Base-by-base conservation (phyloP, 2,888 invertebrate species). In the Tetragonula carbonaria region DNA sequence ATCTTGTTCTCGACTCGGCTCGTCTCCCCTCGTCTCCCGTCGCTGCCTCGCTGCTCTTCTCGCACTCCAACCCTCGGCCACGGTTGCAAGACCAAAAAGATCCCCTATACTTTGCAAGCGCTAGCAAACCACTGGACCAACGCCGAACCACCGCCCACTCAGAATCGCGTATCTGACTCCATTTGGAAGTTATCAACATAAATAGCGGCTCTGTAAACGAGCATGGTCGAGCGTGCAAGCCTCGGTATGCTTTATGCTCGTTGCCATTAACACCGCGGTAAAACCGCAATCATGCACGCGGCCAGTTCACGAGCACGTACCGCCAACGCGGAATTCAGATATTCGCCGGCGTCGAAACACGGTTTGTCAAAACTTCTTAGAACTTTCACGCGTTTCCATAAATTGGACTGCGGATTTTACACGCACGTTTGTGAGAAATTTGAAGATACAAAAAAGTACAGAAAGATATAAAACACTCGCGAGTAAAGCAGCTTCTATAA, bases 1-100 rank as follows among this genome's bases (percentile, higher is more conserved):
- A 94, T 94, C 94, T 94, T 94, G 93, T 94, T 94, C 93, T 93
- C 92, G 91, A 92, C 91, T 92, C 90, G 91, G 89, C 92, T 91
- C 87, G 89, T 85, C 86, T 72, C 85, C 74, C 80, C 33, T 33
- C 33, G 33, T 45, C 45, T 78, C 63, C 67, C 75, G 45, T 50
- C 81, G 72, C 57, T 66, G 70, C 78, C 80, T 51, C 62, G 38
- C 2, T 4, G 14, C 33, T n/a, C 66, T 53, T 63, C 87, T 86
- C 83, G 59, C 59, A 86, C 85, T 28, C 73, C 88, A 83, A 89
- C 89, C 77, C 65, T 71, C 38, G 55, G 68, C 66, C 68, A 28
- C 67, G 74, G 83, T 86, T 85, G 91, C 88, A 88, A 90, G 90
- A 90, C 91, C 91, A 91, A 92, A 93, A 93, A 92, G 93, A 93